phyloP scores from a whole-genome alignment of 2,113 vertebrate species.

The Podarcis cretensis region DNA sequence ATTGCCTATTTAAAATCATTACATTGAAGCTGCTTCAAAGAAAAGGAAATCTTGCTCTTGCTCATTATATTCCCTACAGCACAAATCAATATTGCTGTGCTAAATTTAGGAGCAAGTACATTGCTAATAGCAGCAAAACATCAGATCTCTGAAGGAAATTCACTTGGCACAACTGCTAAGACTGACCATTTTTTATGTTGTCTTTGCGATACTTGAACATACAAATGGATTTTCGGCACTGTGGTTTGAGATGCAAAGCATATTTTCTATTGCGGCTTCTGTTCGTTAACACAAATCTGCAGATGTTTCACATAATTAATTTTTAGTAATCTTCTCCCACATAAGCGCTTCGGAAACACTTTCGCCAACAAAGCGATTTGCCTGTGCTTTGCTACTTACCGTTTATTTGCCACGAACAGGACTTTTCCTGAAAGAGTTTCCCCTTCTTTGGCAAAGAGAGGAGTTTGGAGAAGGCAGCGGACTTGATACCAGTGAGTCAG shows the following conservation, averaged over 20 bases:
- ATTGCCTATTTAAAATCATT: neutral
- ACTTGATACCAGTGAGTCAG: constrained; percentile 86
- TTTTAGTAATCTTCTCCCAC: neutral
- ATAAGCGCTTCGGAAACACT: neutral
- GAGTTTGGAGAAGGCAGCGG: constrained; percentile 81
- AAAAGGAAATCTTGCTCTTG: neutral
- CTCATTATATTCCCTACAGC: neutral
- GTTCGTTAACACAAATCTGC: neutral
- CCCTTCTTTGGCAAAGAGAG: constrained; percentile 80
- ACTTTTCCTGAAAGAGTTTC: constrained; percentile 83
- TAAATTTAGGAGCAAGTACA: constrained; percentile 9
- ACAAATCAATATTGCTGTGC: neutral
- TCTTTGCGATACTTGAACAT: neutral
- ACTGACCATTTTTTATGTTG: neutral
- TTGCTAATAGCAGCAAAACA: neutral
- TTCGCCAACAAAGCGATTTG: neutral
- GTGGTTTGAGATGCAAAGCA: neutral
- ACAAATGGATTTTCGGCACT: neutral
- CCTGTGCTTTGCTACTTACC: constrained; percentile 59
- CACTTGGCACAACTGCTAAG: neutral
- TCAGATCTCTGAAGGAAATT: neutral
- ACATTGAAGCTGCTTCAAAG: neutral
- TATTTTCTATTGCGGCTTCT: neutral
- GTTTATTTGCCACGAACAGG: constrained; percentile 75
- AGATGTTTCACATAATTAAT: neutral